A percentile compares a stretch with the other conserved stretches of the same genome.
phyloP scores from a whole-genome alignment of 2,797 vertebrate genomes.

The Syncerus caffer region DNA sequence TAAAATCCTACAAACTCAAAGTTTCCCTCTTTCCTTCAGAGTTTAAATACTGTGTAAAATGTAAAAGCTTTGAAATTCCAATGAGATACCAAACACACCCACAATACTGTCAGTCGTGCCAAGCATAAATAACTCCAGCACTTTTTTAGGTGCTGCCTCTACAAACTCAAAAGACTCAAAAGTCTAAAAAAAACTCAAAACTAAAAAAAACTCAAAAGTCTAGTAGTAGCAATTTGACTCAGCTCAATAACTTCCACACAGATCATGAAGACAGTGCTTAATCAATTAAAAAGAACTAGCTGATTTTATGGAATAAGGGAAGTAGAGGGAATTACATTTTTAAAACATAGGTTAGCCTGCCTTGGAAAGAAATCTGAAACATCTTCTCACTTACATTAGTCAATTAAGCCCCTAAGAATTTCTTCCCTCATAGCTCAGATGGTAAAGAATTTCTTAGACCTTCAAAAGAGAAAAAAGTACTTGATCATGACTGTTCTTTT shows the following conservation, averaged over 20 bases:
- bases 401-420: constrained; percentile 21
- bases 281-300: constrained; percentile 9
- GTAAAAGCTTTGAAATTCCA: constrained; percentile 1
- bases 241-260: constrained; percentile 32
- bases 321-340: not conserved
- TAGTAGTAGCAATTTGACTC: not conserved
- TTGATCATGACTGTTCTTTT: not conserved
- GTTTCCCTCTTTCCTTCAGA: not conserved
- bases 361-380: constrained; percentile 22
- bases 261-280: not conserved
- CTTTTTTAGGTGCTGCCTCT: not conserved
- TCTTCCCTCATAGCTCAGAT: not conserved
- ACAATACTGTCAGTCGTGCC: not conserved
- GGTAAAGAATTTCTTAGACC: constrained; percentile 28
- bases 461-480: not conserved
- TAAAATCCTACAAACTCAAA: constrained; percentile 31
- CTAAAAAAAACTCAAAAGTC: not conserved
- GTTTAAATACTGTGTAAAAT: not conserved
- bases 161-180: not conserved
- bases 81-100: not conserved
- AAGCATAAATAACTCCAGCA: not conserved
- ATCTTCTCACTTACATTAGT: not conserved
- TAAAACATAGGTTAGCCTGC: not conserved
- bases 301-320: not conserved
- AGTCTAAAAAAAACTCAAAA: not conserved